Conservation (phyloP, 1,140 invertebrate species). For the Bombus haemorrhoidalis region DNA sequence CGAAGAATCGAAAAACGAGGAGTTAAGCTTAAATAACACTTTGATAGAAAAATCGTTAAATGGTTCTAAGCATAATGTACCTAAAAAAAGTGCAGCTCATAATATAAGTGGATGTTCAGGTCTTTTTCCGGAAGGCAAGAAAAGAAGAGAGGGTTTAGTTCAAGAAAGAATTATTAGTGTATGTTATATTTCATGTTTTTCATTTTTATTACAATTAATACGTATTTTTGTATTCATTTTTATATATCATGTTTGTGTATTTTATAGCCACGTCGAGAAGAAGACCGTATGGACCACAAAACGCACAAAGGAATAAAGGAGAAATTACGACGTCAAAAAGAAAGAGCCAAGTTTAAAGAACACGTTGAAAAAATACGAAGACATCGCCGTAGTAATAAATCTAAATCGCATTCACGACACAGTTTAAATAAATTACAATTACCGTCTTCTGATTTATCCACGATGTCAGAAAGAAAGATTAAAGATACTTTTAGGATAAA, state of each 20-base stretch:
- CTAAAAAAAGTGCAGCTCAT: constrained; percentile 57
- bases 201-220: constrained; percentile 13
- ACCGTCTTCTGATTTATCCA: constrained; percentile 72
- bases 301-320: constrained; percentile 91
- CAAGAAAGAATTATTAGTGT: constrained; percentile 88
- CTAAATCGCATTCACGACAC: constrained; percentile 75
- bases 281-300: constrained; percentile 88
- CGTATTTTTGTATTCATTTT: not conserved
- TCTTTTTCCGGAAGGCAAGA: constrained; percentile 70
- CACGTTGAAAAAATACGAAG: constrained; percentile 78
- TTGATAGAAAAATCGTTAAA: constrained; percentile 46
- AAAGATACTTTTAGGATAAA: constrained; percentile 94
- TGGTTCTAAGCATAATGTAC: constrained; percentile 40
- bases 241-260: not conserved
- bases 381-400: constrained; percentile 79
- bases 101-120: constrained; percentile 19
- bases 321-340: constrained; percentile 88
- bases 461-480: constrained; percentile 85
- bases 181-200: constrained; percentile 75
- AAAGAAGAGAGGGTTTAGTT: constrained; percentile 84
- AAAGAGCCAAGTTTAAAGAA: constrained; percentile 82
- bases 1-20: constrained; percentile 63
- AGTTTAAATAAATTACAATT: constrained; percentile 74
- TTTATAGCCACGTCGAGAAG: constrained; percentile 88
- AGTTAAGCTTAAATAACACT: constrained; percentile 59